Percentiles rank a stretch among this genome's conserved stretches.
Conservation (phyloP, 2,797 vertebrate species). For the Stomatorhinus walkeri region DNA sequence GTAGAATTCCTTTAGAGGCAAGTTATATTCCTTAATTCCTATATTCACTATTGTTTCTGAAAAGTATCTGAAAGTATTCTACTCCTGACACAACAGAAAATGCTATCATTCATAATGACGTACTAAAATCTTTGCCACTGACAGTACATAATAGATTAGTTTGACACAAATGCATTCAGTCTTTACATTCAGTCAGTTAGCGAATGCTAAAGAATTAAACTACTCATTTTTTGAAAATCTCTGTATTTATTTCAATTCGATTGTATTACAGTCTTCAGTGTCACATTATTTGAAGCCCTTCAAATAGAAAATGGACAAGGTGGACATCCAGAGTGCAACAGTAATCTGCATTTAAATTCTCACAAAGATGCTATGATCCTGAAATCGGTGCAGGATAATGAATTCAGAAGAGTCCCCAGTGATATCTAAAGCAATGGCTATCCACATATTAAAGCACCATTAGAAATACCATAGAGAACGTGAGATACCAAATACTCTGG, state of each 20-base stretch:
- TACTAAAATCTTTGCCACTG: background rate
- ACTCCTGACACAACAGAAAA: background rate
- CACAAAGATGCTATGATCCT: constrained; percentile 9
- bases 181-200: background rate
- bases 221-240: background rate
- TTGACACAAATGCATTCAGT: background rate
- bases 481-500: constrained; percentile 22
- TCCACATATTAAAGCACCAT: constrained; percentile 25
- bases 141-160: background rate
- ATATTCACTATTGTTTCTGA: background rate
- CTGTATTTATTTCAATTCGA: background rate
- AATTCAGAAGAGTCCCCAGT: constrained; percentile 22
- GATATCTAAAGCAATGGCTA: constrained; percentile 21
- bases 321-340: constrained; percentile 17
- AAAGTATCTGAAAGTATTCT: background rate
- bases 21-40: background rate
- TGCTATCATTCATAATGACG: background rate
- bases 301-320: background rate
- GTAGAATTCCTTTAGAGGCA: background rate
- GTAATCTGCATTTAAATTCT: constrained; percentile 14
- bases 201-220: background rate
- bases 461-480: constrained; percentile 13
- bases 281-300: constrained; percentile 10
- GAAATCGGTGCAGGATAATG: constrained; percentile 6
- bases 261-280: background rate